Conservation (phyloP, 2,888 invertebrate species). For the Rhingia rostrata region DNA sequence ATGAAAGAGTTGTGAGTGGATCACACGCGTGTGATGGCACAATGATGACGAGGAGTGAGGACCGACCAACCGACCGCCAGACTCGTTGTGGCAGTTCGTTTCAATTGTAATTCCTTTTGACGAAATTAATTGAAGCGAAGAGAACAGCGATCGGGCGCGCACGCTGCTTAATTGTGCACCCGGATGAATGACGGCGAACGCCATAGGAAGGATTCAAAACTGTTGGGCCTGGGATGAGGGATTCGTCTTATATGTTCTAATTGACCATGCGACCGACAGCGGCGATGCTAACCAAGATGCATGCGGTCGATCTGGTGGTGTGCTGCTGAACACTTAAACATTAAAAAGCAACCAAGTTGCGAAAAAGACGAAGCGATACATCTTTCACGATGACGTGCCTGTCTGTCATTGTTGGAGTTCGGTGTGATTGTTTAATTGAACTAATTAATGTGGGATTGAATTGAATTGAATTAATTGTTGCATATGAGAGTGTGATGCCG, state of each 20-base stretch:
- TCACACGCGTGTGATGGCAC: constrained; percentile 70
- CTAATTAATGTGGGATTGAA: constrained; percentile 49
- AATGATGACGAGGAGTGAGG: constrained; percentile 9
- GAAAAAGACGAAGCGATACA: constrained; percentile 4
- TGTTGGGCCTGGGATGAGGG: constrained; percentile 43
- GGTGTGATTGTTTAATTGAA: constrained; percentile 63
- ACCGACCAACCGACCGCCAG: constrained; percentile 35
- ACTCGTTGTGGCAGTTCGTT: constrained; percentile 52
- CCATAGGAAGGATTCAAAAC: constrained; percentile 4
- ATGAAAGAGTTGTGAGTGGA: constrained; percentile 72
- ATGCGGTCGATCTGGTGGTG: constrained; percentile 10
- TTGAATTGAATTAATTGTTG: constrained; percentile 43
- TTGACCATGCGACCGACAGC: constrained; percentile 56
- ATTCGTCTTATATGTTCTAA: constrained; percentile 41
- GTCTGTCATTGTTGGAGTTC: constrained; percentile 20
- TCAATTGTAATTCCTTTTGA: constrained; percentile 72
- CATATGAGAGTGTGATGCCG: neutral
- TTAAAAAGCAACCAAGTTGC: constrained; percentile 48
- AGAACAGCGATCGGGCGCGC: constrained; percentile 40
- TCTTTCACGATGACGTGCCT: constrained; percentile 19
- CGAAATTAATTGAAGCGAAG: constrained; percentile 71
- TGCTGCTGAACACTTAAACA: constrained; percentile 49
- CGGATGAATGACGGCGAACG: constrained; percentile 16
- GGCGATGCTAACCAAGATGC: constrained; percentile 19
- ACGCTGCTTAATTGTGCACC: constrained; percentile 58